Conservation (phyloP, 2,113 vertebrate species). For the Atlantisia rogersi region DNA sequence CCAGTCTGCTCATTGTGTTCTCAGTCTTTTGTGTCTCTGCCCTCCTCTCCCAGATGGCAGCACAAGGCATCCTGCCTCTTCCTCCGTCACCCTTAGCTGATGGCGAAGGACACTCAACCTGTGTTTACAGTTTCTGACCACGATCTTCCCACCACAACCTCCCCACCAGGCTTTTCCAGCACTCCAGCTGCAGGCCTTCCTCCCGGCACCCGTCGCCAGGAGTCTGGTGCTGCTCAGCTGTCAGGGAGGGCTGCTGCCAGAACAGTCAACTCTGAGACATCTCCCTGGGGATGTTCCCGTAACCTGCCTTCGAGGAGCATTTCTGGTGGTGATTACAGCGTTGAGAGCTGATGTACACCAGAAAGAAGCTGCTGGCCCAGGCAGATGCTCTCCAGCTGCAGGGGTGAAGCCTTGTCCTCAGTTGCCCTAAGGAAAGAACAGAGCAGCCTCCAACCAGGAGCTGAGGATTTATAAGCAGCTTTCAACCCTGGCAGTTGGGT, state of each 20-base stretch:
- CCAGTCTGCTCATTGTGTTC: not conserved
- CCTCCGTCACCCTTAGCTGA: not conserved
- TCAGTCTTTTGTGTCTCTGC: not conserved
- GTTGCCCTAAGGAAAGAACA: not conserved
- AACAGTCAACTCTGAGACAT: not conserved
- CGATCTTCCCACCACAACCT: fast-evolving
- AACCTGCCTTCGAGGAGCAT: not conserved
- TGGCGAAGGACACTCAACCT: not conserved
- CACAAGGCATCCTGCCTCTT: not conserved
- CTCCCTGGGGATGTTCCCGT: not conserved
- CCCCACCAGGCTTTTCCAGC: not conserved
- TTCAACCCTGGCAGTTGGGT: not conserved
- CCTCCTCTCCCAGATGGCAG: not conserved
- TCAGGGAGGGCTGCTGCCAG: not conserved
- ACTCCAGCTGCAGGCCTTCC: not conserved
- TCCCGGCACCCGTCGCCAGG: fast-evolving
- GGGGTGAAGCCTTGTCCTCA: not conserved
- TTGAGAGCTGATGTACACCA: fast-evolving
- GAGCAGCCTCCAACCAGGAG: not conserved
- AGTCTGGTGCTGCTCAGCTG: not conserved
- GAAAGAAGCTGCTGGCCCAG: not conserved
- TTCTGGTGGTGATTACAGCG: not conserved
- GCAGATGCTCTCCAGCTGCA: slow-evolving; percentile 20
- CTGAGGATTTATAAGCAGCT: not conserved
- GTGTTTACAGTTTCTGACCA: not conserved